These are phyloP conservation scores for Eucera pruinosa DNA, from an alignment of 2,888 invertebrate species.

Conservation along the genomic window DNA sequence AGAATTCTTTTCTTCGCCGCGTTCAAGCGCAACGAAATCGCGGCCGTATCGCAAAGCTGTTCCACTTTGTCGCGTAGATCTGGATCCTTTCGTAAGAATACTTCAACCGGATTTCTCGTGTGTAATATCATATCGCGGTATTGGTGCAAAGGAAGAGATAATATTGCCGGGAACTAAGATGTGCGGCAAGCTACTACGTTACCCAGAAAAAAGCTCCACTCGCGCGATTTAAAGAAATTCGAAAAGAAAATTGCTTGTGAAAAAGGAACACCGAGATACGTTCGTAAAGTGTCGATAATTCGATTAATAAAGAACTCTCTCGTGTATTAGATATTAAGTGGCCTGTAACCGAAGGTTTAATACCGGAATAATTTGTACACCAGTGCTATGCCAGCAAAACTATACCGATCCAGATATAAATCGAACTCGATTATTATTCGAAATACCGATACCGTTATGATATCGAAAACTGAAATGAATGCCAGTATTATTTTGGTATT, in stretches of 20 bases:
- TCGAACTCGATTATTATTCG: too few species aligned
- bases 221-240: not conserved
- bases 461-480: too few species aligned
- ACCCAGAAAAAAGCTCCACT: not conserved
- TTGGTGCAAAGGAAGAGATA: slow-evolving; percentile 21
- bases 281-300: slow-evolving; percentile 5
- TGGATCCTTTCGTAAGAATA: not conserved
- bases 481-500: too few species aligned
- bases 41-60: not conserved
- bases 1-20: not conserved
- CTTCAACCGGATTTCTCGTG: slow-evolving; percentile 26
- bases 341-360: too few species aligned
- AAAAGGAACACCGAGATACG: not conserved
- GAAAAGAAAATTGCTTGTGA: not conserved
- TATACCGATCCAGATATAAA: too few species aligned
- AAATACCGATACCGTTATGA: too few species aligned
- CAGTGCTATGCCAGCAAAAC: too few species aligned
- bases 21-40: not conserved
- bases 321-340: not conserved
- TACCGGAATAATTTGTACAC: too few species aligned
- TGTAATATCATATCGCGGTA: slow-evolving; percentile 3
- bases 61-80: not conserved
- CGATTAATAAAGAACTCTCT: not conserved
- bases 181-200: not conserved
- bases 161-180: slow-evolving; percentile 19